Conservation (phyloP, 2,888 invertebrate genomes). For the Tachina fera region DNA sequence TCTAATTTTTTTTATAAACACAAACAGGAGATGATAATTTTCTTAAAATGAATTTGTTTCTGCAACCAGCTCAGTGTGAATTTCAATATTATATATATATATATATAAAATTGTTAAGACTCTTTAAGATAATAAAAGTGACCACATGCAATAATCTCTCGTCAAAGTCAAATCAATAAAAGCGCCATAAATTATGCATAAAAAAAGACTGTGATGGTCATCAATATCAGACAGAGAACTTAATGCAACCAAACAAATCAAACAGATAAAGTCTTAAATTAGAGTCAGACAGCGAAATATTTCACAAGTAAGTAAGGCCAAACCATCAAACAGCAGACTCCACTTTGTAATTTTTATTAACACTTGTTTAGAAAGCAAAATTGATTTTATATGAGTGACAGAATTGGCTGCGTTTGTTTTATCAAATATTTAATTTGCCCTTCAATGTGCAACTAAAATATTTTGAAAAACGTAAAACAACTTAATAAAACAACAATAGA, state of each 20-base stretch:
- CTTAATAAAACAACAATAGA: too few species aligned
- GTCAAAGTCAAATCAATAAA: constrained; percentile 74
- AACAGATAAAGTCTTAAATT: not conserved
- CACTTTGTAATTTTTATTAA: too few species aligned
- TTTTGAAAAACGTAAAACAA: too few species aligned
- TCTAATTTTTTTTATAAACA: not conserved
- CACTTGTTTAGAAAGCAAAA: too few species aligned
- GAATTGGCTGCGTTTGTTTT: too few species aligned
- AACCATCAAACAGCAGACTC: not conserved
- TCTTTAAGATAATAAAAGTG: constrained; percentile 23
- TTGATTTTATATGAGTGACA: too few species aligned
- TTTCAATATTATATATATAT: too few species aligned
- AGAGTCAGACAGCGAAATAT: not conserved
- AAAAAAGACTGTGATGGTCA: constrained; percentile 70
- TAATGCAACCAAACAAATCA: constrained; percentile 1
- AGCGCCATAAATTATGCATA: constrained; percentile 73
- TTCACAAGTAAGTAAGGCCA: not conserved
- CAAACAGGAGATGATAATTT: too few species aligned
- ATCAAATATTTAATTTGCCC: too few species aligned
- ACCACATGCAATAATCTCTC: constrained; percentile 63
- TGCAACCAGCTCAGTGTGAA: not conserved
- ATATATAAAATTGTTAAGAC: not conserved
- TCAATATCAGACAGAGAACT: constrained; percentile 37
- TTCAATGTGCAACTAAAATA: too few species aligned
- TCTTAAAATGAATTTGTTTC: not conserved